A percentile compares a stretch with the other conserved stretches of the same genome.
Evolutionary conservation across 2,113 vertebrate genomes (phyloP).

Genomic region (Gallinago undulata): DNA sequence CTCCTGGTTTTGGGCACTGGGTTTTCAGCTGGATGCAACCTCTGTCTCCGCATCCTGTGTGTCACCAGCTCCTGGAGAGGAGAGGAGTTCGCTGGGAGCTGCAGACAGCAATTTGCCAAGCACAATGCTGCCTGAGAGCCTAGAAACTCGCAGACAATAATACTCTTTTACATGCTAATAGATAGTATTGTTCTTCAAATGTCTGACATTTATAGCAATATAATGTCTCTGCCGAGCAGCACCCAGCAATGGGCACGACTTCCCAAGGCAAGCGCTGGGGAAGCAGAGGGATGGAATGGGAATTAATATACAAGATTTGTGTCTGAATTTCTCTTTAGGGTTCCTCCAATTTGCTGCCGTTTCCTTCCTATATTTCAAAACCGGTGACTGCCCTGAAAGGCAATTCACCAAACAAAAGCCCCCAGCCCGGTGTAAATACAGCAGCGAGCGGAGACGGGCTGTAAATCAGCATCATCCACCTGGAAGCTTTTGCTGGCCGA

Average conservation of each 20-base stretch:
- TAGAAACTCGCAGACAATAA: constrained; percentile 25
- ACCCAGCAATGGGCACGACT: neutral
- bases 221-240: neutral
- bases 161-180: constrained; percentile 44
- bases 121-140: neutral
- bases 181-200: constrained; percentile 41
- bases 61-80: neutral
- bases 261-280: neutral
- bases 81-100: neutral
- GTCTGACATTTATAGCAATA: constrained; percentile 37
- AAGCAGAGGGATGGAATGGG: neutral
- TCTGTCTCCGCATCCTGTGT: neutral
- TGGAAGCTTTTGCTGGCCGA: constrained; percentile 39
- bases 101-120: constrained; percentile 24
- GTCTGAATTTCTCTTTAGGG: neutral
- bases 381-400: constrained; percentile 12
- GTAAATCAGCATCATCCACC: constrained; percentile 39
- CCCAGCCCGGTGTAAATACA: neutral
- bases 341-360: neutral
- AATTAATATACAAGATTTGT: constrained; percentile 22
- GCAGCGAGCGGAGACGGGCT: neutral
- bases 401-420: neutral
- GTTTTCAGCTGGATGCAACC: neutral
- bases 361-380: constrained; percentile 39
- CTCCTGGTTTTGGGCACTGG: neutral